Evolutionary conservation across 2,797 vertebrate genomes (phyloP).

Genomic region (Channallabes apus): DNA sequence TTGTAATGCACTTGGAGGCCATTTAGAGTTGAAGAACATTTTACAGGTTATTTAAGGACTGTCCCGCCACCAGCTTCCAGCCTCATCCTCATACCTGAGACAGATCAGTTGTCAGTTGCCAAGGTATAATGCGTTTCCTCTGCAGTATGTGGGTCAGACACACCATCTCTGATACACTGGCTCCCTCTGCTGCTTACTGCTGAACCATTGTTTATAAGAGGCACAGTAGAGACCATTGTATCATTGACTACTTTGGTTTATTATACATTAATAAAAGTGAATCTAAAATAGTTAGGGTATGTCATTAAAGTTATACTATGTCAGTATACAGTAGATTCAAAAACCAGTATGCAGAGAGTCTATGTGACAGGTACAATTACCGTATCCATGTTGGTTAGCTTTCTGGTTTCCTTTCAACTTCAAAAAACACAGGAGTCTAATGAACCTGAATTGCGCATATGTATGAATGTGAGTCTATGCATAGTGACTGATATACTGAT

Average conservation of each 20-base stretch:
- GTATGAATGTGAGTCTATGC: background rate
- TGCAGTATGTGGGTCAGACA: background rate
- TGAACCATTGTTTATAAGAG: background rate
- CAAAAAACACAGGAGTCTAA: background rate
- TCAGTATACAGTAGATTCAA: background rate
- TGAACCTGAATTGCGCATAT: background rate
- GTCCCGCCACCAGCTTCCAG: conserved; percentile 19
- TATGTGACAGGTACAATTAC: background rate
- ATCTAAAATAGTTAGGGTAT: background rate
- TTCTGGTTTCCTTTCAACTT: background rate
- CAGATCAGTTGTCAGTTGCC: conserved; percentile 38
- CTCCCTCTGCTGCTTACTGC: conserved; percentile 41
- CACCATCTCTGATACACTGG: conserved; percentile 29
- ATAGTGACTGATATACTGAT: background rate
- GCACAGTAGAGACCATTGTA: background rate
- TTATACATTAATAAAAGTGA: background rate
- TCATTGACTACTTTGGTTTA: background rate
- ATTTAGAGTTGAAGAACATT: conserved; percentile 33
- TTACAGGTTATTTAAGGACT: conserved; percentile 42
- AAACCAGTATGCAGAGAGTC: background rate
- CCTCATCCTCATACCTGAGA: conserved; percentile 43
- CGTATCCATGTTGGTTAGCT: background rate
- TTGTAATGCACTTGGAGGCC: conserved; percentile 33
- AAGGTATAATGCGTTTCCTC: conserved; percentile 22
- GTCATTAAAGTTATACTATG: background rate